phyloP scores from a whole-genome alignment of 1,140 invertebrate genomes.

The Solen grandis region DNA sequence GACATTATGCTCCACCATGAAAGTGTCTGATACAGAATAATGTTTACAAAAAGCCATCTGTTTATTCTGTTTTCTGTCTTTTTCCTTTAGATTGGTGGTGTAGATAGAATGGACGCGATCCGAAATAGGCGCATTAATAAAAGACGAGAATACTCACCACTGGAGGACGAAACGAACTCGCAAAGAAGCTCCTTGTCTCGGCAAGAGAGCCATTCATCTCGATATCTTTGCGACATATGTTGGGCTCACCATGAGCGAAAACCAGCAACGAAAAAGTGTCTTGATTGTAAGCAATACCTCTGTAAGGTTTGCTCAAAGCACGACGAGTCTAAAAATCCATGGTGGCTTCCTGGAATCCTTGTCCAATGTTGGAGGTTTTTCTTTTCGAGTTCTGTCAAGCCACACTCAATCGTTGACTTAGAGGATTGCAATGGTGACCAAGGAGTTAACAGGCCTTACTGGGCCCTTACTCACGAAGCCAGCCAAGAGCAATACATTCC shows the following conservation, averaged over 20 bases:
- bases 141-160: too few relatives aligned
- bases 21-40: too few relatives aligned
- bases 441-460: neutral
- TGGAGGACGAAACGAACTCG: too few relatives aligned
- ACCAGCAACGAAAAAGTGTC: slow-evolving; percentile 32
- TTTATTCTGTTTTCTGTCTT: too few relatives aligned
- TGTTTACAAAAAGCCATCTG: too few relatives aligned
- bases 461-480: slow-evolving; percentile 39
- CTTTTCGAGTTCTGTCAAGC: slow-evolving; percentile 19
- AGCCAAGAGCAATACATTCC: slow-evolving; percentile 30
- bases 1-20: too few relatives aligned
- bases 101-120: too few relatives aligned
- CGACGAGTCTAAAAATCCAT: slow-evolving; percentile 5
- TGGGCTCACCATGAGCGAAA: slow-evolving; percentile 41
- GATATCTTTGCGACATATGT: slow-evolving; percentile 53
- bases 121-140: too few relatives aligned
- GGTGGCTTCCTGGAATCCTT: slow-evolving; percentile 34
- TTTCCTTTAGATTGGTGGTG: too few relatives aligned
- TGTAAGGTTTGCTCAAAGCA: slow-evolving; percentile 20
- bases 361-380: slow-evolving; percentile 35
- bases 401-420: slow-evolving; percentile 45
- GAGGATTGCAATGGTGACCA: too few relatives aligned
- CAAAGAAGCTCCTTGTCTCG: too few relatives aligned
- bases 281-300: slow-evolving; percentile 44
- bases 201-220: too few relatives aligned